phyloP scores from a whole-genome alignment of 2,797 vertebrate species.

The Amazona finschi region DNA sequence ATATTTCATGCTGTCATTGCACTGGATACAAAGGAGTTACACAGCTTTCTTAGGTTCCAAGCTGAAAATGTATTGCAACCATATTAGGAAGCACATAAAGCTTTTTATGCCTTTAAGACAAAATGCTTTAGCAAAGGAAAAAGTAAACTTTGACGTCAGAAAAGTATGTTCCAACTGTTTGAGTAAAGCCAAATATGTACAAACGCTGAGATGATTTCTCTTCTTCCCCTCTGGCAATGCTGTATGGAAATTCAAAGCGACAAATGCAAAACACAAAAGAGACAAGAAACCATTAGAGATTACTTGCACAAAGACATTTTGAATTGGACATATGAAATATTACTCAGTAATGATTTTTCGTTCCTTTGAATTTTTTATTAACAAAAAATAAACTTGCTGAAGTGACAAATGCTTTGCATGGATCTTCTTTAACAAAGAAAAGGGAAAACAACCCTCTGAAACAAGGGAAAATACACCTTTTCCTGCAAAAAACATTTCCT shows the following conservation, averaged over 20 bases:
- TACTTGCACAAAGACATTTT: not conserved
- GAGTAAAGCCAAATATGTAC: not conserved
- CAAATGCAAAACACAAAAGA: conserved; percentile 1
- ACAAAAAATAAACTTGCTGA: not conserved
- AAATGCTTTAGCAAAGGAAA: not conserved
- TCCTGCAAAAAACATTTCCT: not conserved
- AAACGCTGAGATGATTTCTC: not conserved
- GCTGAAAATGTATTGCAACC: not conserved
- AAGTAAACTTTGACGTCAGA: not conserved
- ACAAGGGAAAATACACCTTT: not conserved
- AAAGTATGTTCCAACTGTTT: not conserved
- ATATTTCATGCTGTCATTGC: not conserved
- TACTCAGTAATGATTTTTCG: not conserved
- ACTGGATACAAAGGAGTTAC: not conserved
- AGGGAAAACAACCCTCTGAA: not conserved
- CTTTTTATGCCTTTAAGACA: not conserved
- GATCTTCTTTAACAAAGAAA: not conserved
- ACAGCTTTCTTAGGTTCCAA: not conserved
- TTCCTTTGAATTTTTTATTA: not conserved
- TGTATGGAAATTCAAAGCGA: not conserved
- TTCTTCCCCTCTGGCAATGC: not conserved
- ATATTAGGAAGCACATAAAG: not conserved
- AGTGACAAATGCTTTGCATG: not conserved
- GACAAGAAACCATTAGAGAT: conserved; percentile 1
- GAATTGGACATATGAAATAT: not conserved